Percentiles rank a stretch among this genome's conserved stretches.
phyloP scores from a whole-genome alignment of 1,140 invertebrate species.

The Zaprionus nigranus region DNA sequence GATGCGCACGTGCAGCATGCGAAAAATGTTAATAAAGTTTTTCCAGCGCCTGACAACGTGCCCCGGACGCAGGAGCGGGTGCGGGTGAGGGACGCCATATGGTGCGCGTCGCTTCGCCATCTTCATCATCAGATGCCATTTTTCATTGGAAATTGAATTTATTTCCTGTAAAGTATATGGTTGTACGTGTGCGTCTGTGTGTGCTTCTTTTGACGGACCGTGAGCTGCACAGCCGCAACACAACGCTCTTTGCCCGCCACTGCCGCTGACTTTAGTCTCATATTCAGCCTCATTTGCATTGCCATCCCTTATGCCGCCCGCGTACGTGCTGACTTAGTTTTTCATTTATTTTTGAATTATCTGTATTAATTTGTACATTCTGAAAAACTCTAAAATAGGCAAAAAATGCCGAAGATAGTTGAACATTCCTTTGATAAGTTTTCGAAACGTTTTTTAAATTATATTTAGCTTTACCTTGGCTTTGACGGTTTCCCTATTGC shows the following conservation, averaged over 20 bases:
- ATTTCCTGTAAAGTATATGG: constrained; percentile 57
- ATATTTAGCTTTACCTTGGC: not conserved
- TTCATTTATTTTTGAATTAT: constrained; percentile 73
- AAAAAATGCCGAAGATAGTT: not conserved
- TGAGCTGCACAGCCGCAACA: not conserved
- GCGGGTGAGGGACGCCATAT: not conserved
- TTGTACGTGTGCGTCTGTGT: no score
- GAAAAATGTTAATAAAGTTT: constrained; percentile 82
- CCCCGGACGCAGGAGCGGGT: not conserved
- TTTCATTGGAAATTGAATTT: constrained; percentile 80
- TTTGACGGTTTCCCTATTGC: not conserved
- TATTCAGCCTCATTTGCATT: not conserved
- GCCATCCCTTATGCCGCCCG: not conserved
- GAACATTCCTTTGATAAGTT: not conserved
- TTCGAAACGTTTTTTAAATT: not conserved
- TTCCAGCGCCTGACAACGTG: constrained; percentile 32
- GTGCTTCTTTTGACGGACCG: constrained; percentile 7
- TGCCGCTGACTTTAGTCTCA: not conserved
- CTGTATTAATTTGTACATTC: constrained; percentile 31
- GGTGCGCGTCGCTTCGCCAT: constrained; percentile 53
- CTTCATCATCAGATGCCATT: constrained; percentile 79
- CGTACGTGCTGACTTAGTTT: constrained; percentile 59
- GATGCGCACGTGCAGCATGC: constrained; percentile 75
- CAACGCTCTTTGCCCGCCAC: not conserved
- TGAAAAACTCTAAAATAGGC: not conserved